Evolutionary conservation across 1,140 invertebrate species (phyloP), one percentile per base, ranked within the genome.

Genomic region (Aphidius gifuensis): DNA sequence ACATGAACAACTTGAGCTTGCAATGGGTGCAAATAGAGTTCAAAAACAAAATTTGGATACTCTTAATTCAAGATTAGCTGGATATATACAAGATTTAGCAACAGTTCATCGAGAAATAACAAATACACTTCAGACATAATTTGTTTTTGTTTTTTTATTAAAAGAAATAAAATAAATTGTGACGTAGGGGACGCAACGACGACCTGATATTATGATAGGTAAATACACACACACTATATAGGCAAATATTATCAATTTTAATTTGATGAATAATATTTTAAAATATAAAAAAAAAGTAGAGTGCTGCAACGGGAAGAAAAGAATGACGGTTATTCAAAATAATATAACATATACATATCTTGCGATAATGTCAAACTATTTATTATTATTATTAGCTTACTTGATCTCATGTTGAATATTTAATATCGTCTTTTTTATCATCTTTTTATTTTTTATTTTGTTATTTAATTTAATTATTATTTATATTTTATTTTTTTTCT

Each of bases 1-100:
- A 7, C 92, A 94, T 75, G 90, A 90, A 61, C 91, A 94, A 74
- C 80, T 94, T 68, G 91, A 94, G 69, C 86, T 93, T 50, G 87
- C 90, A 6, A 80, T 92, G 56, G 86, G 88, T 62, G 87, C 90
- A 16, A 91, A 94, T 73, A 92, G 94, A 78, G 88, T 90, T 50
- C 92, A 94, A 77, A 85, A 89, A 69, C 87, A 92, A 72, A 91
- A 95, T 64, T 83, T 96, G 61, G 87, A 94, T 67, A 91, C 90
- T 47, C 80, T 96, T 49, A 94, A 94, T 78, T 83, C 88, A 63
- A 89, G 93, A 80, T 80, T 97, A 64, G 90, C 90, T 56, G 83
- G 87, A 49, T 90, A 92, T 72, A 89, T 97, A 64, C 90, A 92
- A 73, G 93, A 96, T 79, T 82, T 96, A 74, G 89, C 88, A 63